phyloP scores from a whole-genome alignment of 2,888 invertebrate genomes.

The Rotaria magnacalcarata region DNA sequence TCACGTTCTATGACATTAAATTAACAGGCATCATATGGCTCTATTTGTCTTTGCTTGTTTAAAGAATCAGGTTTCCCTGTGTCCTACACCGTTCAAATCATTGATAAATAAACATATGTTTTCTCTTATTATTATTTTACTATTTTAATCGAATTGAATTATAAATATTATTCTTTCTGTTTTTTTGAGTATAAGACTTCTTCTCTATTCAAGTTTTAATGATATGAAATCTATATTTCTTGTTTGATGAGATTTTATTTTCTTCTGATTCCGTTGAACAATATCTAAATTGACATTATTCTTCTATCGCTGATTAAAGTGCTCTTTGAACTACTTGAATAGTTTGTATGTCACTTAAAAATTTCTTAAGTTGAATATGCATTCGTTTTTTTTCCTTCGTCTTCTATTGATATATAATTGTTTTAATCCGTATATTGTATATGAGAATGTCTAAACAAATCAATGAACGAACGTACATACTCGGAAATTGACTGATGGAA shows the following conservation, averaged over 20 bases:
- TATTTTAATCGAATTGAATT: constrained; percentile 1
- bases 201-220: not conserved
- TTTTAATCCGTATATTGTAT: constrained; percentile 18
- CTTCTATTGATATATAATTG: constrained; percentile 13
- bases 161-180: not conserved
- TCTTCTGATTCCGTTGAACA: not conserved
- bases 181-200: not conserved
- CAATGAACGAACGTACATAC: not conserved
- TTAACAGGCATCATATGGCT: not conserved
- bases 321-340: constrained; percentile 17
- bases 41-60: not conserved
- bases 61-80: not conserved
- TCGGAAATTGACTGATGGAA: constrained; percentile 8
- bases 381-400: not conserved
- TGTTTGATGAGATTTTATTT: not conserved
- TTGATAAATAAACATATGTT: constrained; percentile 14
- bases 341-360: constrained; percentile 18
- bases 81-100: not conserved
- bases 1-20: constrained; percentile 7
- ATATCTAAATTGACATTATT: constrained; percentile 23
- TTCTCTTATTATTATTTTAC: not conserved
- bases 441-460: constrained; percentile 22
- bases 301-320: constrained; percentile 8
- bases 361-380: constrained; percentile 14
- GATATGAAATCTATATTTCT: not conserved